Evolutionary conservation across 1,140 invertebrate genomes (phyloP).

Genomic region (Trialeurodes vaporariorum): DNA sequence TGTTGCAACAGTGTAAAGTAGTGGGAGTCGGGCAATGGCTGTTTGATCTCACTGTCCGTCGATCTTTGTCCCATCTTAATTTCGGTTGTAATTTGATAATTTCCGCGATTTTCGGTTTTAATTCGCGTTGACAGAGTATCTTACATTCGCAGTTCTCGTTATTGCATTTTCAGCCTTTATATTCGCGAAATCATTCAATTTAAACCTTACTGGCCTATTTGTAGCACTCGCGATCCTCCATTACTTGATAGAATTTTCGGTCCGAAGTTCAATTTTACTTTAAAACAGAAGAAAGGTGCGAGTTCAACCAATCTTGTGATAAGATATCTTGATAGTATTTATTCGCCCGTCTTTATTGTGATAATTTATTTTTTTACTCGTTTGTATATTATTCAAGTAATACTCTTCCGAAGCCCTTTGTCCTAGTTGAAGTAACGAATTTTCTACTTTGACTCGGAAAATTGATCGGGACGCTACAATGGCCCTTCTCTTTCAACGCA

Average conservation of each 20-base stretch:
- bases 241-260: neutral
- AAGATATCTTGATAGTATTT: neutral
- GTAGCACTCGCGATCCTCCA: neutral
- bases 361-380: neutral
- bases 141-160: neutral
- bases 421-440: neutral
- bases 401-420: neutral
- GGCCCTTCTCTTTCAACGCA: too few relatives aligned
- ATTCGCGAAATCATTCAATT: neutral
- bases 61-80: neutral
- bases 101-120: neutral
- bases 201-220: neutral
- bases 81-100: neutral
- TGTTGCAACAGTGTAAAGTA: neutral
- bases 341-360: neutral
- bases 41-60: neutral
- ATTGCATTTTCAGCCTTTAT: neutral
- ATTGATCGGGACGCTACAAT: neutral
- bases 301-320: neutral
- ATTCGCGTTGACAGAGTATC: neutral
- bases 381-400: neutral
- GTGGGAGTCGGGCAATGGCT: neutral
- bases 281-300: neutral
- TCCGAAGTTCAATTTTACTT: neutral
- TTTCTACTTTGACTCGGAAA: neutral